Evolutionary conservation across 2,797 vertebrate species (phyloP).

Genomic region (Pempheris klunzingeri): DNA sequence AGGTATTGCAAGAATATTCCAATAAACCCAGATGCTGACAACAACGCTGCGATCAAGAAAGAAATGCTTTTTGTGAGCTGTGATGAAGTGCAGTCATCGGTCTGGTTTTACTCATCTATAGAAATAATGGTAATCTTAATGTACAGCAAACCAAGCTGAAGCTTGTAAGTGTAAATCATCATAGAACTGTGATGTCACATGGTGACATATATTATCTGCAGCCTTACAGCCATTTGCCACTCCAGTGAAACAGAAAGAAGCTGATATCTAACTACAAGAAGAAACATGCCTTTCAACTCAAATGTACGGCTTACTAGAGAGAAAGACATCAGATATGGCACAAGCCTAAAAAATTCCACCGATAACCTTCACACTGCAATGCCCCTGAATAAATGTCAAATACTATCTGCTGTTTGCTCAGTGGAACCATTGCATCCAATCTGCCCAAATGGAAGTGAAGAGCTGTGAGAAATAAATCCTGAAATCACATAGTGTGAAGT

Average conservation of each 20-base stretch:
- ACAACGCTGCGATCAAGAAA: neutral
- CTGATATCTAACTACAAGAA: slow-evolving; percentile 77
- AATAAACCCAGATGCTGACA: neutral
- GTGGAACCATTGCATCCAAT: slow-evolving; percentile 79
- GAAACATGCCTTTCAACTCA: slow-evolving; percentile 82
- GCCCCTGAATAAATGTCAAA: slow-evolving; percentile 88
- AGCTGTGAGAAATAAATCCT: slow-evolving; percentile 65
- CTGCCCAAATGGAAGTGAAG: slow-evolving; percentile 74
- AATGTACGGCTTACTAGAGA: slow-evolving; percentile 77
- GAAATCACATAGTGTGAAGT: slow-evolving; percentile 57
- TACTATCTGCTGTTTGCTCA: slow-evolving; percentile 85
- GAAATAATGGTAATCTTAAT: slow-evolving; percentile 6
- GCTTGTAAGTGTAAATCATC: slow-evolving; percentile 33
- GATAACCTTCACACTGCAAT: slow-evolving; percentile 86
- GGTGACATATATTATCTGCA: slow-evolving; percentile 50
- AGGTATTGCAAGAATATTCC: neutral
- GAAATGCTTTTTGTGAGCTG: neutral
- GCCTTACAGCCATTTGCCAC: slow-evolving; percentile 66
- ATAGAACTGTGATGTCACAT: slow-evolving; percentile 28
- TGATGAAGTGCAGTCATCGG: neutral
- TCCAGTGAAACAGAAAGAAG: slow-evolving; percentile 69
- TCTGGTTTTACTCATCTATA: slow-evolving; percentile 1
- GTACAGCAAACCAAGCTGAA: slow-evolving; percentile 5
- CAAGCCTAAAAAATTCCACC: slow-evolving; percentile 80
- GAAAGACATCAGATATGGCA: slow-evolving; percentile 85